A percentile compares a stretch with the other conserved stretches of the same genome.
phyloP scores from a whole-genome alignment of 2,888 invertebrate genomes.

The Mechanitis mazaeus region DNA sequence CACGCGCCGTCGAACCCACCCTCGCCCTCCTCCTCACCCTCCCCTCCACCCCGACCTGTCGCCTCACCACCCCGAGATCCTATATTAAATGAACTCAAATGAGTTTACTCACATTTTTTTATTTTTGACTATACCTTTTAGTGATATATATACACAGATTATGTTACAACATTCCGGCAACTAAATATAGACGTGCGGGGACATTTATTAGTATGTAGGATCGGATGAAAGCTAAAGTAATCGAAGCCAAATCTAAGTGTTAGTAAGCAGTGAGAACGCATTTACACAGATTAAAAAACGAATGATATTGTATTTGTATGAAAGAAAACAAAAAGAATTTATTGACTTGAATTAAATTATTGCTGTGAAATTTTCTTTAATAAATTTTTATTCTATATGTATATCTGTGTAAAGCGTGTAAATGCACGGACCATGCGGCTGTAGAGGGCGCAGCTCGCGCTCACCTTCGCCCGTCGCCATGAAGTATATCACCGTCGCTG shows the following conservation, averaged over 20 bases:
- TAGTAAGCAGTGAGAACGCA: constrained; percentile 11
- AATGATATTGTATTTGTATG: too few species aligned
- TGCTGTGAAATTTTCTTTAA: background rate
- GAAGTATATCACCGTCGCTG: constrained; percentile 74
- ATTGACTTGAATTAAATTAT: background rate
- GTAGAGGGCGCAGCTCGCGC: constrained; percentile 67
- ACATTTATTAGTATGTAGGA: background rate
- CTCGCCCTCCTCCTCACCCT: constrained; percentile 35
- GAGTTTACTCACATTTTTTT: background rate
- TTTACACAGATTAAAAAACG: constrained; percentile 8
- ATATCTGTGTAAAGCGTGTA: constrained; percentile 11
- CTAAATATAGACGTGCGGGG: constrained; percentile 1
- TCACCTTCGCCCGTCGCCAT: constrained; percentile 61
- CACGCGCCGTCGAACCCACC: constrained; percentile 57
- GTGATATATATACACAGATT: too few species aligned
- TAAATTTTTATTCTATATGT: background rate
- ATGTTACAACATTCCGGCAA: too few species aligned
- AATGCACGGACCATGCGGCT: constrained; percentile 59
- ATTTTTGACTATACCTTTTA: too few species aligned
- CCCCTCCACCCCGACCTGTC: constrained; percentile 18
- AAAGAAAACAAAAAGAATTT: too few species aligned
- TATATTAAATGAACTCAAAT: background rate
- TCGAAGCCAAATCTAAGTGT: too few species aligned
- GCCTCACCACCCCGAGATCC: constrained; percentile 7
- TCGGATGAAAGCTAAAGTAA: too few species aligned